These are phyloP conservation scores for Crotophaga sulcirostris DNA, from an alignment of 2,113 vertebrate genomes.

Conservation along the genomic window DNA sequence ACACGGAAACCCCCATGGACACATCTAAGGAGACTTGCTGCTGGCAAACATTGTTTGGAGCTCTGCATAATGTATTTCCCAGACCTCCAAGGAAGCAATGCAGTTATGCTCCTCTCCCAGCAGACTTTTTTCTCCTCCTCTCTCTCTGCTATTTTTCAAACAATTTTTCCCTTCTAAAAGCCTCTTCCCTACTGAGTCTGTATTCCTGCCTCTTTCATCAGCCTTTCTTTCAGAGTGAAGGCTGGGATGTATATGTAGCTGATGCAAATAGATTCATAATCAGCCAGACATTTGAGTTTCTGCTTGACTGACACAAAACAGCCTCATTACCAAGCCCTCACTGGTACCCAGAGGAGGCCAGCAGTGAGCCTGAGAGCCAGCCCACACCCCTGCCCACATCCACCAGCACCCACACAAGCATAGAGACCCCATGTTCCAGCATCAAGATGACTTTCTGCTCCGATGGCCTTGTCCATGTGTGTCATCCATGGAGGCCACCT, in stretches of 20 bases:
- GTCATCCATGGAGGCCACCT: rapidly evolving
- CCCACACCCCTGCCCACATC: not conserved
- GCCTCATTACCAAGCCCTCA: not conserved
- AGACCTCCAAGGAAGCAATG: slow-evolving; percentile 62
- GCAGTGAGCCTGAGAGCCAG: not conserved
- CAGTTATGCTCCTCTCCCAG: slow-evolving; percentile 48
- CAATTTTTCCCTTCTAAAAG: slow-evolving; percentile 43
- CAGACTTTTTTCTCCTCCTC: slow-evolving; percentile 43
- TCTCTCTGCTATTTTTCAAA: slow-evolving; percentile 54
- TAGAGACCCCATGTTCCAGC: not conserved
- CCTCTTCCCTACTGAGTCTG: slow-evolving; percentile 32
- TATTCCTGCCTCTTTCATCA: slow-evolving; percentile 49
- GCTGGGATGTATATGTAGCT: not conserved
- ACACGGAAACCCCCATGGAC: slow-evolving; percentile 52
- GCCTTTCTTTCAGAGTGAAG: not conserved
- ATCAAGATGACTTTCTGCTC: not conserved
- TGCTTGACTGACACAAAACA: not conserved
- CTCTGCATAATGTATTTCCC: slow-evolving; percentile 60
- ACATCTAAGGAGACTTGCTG: slow-evolving; percentile 55
- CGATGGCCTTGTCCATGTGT: not conserved
- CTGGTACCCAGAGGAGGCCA: rapidly evolving
- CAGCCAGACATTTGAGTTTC: not conserved
- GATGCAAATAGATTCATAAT: not conserved
- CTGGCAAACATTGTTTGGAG: slow-evolving; percentile 61
- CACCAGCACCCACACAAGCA: not conserved